phyloP scores from a whole-genome alignment of 2,888 invertebrate genomes.

The Liposcelis brunnea region DNA sequence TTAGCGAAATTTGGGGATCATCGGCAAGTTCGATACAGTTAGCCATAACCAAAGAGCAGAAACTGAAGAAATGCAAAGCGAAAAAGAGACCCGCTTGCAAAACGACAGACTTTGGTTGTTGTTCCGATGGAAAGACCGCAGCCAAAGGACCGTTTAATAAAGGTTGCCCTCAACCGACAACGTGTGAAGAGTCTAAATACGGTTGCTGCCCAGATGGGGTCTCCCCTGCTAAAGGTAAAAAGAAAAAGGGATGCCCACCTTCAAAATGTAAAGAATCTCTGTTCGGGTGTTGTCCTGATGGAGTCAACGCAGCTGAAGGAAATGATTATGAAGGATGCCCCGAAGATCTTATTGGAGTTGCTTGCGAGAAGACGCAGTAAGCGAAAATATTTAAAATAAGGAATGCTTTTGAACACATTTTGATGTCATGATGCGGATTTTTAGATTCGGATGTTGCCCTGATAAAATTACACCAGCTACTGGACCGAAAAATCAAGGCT shows the following conservation, averaged over 20 bases:
- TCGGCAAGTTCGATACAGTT: slow-evolving; percentile 35
- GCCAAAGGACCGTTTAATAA: slow-evolving; percentile 70
- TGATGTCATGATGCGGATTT: not conserved
- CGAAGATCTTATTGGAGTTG: slow-evolving; percentile 20
- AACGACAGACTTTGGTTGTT: slow-evolving; percentile 60
- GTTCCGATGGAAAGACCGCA: slow-evolving; percentile 56
- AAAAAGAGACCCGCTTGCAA: slow-evolving; percentile 40
- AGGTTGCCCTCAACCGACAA: slow-evolving; percentile 54
- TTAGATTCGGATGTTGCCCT: slow-evolving; percentile 60
- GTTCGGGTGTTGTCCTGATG: slow-evolving; percentile 77
- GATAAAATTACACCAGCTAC: slow-evolving; percentile 43
- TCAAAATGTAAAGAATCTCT: slow-evolving; percentile 56
- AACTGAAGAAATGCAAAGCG: slow-evolving; percentile 36
- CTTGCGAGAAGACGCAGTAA: slow-evolving; percentile 23
- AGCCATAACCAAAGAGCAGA: slow-evolving; percentile 31
- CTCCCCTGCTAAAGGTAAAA: slow-evolving; percentile 53
- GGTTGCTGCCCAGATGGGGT: slow-evolving; percentile 75
- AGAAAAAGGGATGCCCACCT: slow-evolving; percentile 57
- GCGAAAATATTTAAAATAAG: slow-evolving; percentile 38
- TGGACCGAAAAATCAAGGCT: slow-evolving; percentile 47
- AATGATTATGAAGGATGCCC: slow-evolving; percentile 75
- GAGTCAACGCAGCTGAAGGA: slow-evolving; percentile 56
- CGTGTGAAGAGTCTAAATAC: slow-evolving; percentile 54
- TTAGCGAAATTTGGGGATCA: slow-evolving; percentile 33
- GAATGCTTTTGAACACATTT: slow-evolving; percentile 7